Evolutionary conservation across 2,888 invertebrate genomes (phyloP).

Genomic region (Calephelis perditalis): DNA sequence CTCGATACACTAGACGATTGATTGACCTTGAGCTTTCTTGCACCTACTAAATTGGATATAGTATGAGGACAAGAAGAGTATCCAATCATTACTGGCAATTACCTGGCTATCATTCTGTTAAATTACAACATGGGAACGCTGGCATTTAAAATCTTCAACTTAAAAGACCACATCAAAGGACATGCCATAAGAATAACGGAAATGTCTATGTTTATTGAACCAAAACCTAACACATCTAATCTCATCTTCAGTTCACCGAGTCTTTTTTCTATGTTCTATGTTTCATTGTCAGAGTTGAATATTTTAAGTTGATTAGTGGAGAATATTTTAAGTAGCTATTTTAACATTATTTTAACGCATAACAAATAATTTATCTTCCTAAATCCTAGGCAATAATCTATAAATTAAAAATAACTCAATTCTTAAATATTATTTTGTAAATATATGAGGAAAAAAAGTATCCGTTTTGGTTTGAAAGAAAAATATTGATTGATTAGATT

Average conservation of each 20-base stretch:
- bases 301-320: too few relatives aligned
- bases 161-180: constrained; percentile 19
- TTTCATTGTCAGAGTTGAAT: too few relatives aligned
- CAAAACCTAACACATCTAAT: constrained; percentile 3
- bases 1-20: constrained; percentile 30
- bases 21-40: constrained; percentile 27
- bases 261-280: background rate
- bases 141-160: constrained; percentile 21
- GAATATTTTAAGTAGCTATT: too few relatives aligned
- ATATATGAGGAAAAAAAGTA: too few relatives aligned
- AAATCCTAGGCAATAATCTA: too few relatives aligned
- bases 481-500: too few relatives aligned
- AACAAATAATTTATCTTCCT: too few relatives aligned
- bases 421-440: too few relatives aligned
- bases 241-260: constrained; percentile 8
- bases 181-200: constrained; percentile 18
- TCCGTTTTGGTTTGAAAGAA: too few relatives aligned
- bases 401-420: too few relatives aligned
- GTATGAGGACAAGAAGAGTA: constrained; percentile 29
- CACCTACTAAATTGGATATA: constrained; percentile 25
- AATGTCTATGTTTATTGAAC: constrained; percentile 16
- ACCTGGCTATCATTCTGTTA: constrained; percentile 23
- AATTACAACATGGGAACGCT: constrained; percentile 18
- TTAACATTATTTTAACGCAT: too few relatives aligned
- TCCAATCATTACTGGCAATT: constrained; percentile 27